Evolutionary conservation across 2,888 invertebrate species (phyloP), one percentile per base, ranked within the genome.

Genomic region (Drosophila phalerata): DNA sequence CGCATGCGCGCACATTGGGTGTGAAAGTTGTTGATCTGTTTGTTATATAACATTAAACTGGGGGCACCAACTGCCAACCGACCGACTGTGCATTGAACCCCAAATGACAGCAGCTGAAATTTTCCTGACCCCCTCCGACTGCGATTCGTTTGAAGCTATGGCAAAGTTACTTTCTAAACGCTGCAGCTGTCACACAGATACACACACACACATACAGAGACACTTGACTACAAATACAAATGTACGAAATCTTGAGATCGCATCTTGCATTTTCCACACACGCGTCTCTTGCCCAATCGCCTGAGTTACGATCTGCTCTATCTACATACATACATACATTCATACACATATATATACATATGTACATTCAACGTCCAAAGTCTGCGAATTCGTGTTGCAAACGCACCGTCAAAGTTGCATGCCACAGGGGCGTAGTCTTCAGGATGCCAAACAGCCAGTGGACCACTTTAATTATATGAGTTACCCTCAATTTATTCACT

Each of bases 11-110:
- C 65, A 61, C 81, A 68, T 76, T 80, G 89, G 82, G 90, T 82
- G 90, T 90, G 87, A 87, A 87, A 87, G 87, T 87, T 87, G 85
- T 77, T 80, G 83, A 84, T 89, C 89, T 85, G 74, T 88, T 89
- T 70, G 74, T 81, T 75, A 88, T 72, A 85, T 88, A 85, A 86
- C 78, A 47, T 28, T 63, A 58, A 15, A 25, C 10, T 3, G 38
- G 43, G 37, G 13, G 19, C 28, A 38, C 42, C 38, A 48, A 17
- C 32, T 17, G 30, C 57, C 61, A 13, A 28, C 15, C 61, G 15
- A 28, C 15, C 34, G 61, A n/a, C 65, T 89, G 85, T 89, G 71
- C 85, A 86, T 78, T 90, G 87, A 90, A 90, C 89, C 61, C 89
- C 62, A 79, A 79, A 79, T 85, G 90, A 89, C 88, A 89, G 69